These are phyloP conservation scores for Ceyx melanurus DNA, from an alignment of 2,113 vertebrate genomes.

Conservation along the genomic window DNA sequence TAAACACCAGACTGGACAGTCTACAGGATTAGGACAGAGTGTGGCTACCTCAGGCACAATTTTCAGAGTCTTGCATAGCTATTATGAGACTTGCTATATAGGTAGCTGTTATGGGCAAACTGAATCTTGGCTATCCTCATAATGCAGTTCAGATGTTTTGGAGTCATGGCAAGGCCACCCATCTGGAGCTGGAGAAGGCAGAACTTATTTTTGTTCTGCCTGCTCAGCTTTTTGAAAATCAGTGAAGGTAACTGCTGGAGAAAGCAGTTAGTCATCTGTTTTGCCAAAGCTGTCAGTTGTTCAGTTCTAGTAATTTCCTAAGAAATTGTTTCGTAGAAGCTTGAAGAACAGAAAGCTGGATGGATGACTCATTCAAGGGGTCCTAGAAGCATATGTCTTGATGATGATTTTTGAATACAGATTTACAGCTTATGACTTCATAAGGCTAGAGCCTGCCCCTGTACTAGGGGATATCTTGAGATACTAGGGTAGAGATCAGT, in stretches of 20 bases:
- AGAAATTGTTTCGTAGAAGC: not conserved
- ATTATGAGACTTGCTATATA: not conserved
- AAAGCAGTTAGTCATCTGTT: not conserved
- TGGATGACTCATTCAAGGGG: not conserved
- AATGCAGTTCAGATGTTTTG: not conserved
- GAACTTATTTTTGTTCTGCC: not conserved
- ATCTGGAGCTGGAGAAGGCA: not conserved
- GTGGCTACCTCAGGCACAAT: not conserved
- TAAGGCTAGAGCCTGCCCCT: not conserved
- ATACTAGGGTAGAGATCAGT: not conserved
- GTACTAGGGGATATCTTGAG: not conserved
- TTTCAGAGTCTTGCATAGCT: not conserved
- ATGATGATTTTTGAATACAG: not conserved
- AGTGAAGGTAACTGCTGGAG: not conserved
- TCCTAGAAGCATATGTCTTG: not conserved
- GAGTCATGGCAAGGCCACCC: not conserved
- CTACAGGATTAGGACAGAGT: not conserved
- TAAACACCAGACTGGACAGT: fast-evolving
- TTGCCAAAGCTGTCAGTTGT: not conserved
- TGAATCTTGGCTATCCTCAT: not conserved
- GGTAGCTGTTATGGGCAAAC: not conserved
- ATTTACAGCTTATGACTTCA: not conserved
- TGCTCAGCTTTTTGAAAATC: not conserved
- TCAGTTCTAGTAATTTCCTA: not conserved
- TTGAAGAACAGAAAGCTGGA: not conserved